These are phyloP conservation scores for Andrena haemorrhoa DNA, from an alignment of 2,888 invertebrate genomes.

Conservation along the genomic window DNA sequence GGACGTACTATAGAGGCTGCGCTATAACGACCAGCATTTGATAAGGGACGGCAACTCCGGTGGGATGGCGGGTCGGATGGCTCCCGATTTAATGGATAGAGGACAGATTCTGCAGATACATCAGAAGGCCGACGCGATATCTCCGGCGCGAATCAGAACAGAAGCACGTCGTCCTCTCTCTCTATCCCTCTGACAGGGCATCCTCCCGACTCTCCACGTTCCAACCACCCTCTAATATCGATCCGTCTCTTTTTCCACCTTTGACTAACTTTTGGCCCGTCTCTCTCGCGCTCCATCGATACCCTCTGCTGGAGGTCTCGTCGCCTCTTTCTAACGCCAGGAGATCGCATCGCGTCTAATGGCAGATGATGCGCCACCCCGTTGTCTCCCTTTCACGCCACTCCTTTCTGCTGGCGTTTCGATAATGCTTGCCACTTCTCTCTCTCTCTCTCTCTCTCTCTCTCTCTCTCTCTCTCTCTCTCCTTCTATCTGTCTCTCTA, in stretches of 20 bases:
- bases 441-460: constrained; percentile 40
- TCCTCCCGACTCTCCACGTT: constrained; percentile 50
- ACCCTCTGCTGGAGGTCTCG: constrained; percentile 29
- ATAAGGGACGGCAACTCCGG: constrained; percentile 69
- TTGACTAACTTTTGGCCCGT: constrained; percentile 52
- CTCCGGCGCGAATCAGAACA: constrained; percentile 78
- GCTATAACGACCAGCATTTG: constrained; percentile 69
- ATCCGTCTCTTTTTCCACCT: constrained; percentile 60
- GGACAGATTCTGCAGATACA: constrained; percentile 81
- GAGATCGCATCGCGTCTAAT: constrained; percentile 75
- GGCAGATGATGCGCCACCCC: constrained; percentile 67
- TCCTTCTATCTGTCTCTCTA: too few relatives aligned
- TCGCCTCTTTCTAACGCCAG: constrained; percentile 43
- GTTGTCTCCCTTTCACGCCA: constrained; percentile 26
- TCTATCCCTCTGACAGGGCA: constrained; percentile 50
- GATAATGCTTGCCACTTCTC: constrained; percentile 11
- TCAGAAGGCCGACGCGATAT: constrained; percentile 79
- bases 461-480: not conserved
- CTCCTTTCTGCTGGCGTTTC: not conserved
- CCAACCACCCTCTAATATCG: constrained; percentile 54
- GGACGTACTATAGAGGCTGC: constrained; percentile 40
- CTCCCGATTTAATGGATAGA: constrained; percentile 81
- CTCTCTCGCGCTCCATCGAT: constrained; percentile 42
- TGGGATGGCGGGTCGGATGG: constrained; percentile 71
- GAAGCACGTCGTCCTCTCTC: constrained; percentile 78